Base-by-base conservation (phyloP, 1,140 invertebrate genomes). In the Caenorhabditis briggsae region DNA sequence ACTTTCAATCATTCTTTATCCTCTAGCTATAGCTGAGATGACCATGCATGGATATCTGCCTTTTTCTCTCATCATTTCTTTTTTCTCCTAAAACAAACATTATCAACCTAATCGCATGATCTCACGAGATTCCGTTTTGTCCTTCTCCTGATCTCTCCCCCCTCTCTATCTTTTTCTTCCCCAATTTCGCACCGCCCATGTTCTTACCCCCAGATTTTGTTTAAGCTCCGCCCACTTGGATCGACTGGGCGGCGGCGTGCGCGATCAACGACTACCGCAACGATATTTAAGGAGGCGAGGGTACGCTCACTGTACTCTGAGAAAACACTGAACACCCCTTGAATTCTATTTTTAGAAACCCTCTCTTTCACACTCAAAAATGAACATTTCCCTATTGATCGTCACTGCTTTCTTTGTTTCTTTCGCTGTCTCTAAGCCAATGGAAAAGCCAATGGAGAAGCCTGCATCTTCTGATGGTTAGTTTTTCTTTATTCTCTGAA, bases 71-170 rank as follows among this genome's bases (percentile, higher is more conserved):
- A 33, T 33, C 33, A 33, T 14, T 50, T 20, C 46, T 46, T n/a
- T 78, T 50, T 78, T 43, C 33, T 70, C 33, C 33, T 78, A 78
- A 78, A 78, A 78, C 70, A 78, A 78, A 78, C 70, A 78, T 78
- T 50, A 78, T 78, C 70, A 78, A 78, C 70, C 43, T 78, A 78
- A 78, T 50, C 70, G 70, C 70, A 78, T 78, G 70, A 78, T 78
- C 70, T 78, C 70, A 70, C 64, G 64, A 70, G 64, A 70, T 70
- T 70, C 64, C 46, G 41, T 70, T 70, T 78, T 78, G 70, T 78
- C 46, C 70, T 78, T 50, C 59, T 58, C 43, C 16, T 43, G 33
- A 43, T 78, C 70, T 78, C n/a, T 78, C 70, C 41, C 41, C n/a
- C 18, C 12, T 50, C 43, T 50, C 46, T 78, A 33, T 78, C 14